Evolutionary conservation across 2,797 vertebrate genomes (phyloP).

Genomic region (Thripadectes ignobilis): DNA sequence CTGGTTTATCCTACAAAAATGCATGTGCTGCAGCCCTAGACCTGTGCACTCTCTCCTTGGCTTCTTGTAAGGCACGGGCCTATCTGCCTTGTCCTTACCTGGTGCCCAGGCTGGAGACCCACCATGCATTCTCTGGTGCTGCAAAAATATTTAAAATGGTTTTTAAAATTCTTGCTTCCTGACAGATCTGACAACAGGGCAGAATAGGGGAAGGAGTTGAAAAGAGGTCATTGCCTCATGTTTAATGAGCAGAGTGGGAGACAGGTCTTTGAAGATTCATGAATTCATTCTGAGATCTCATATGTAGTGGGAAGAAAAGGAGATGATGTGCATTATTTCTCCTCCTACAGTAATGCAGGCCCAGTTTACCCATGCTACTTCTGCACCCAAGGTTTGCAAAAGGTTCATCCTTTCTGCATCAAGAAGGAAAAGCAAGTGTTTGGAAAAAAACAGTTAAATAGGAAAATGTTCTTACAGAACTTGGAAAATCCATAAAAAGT

Average conservation of each 20-base stretch:
- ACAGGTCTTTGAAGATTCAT: neutral
- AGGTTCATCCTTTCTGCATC: neutral
- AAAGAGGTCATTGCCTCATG: neutral
- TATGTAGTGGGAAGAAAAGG: neutral
- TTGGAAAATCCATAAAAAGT: neutral
- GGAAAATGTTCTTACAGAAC: neutral
- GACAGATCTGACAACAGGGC: neutral
- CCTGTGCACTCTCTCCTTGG: neutral
- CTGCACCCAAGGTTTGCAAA: neutral
- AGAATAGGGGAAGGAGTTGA: neutral
- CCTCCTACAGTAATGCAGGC: neutral
- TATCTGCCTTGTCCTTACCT: neutral
- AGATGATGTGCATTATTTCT: neutral
- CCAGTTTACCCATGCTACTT: neutral
- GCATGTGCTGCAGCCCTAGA: neutral
- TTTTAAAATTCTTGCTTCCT: neutral
- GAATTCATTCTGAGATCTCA: neutral
- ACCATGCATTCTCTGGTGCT: neutral
- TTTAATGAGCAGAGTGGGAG: neutral
- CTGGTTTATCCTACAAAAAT: neutral
- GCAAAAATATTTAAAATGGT: neutral
- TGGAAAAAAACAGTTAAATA: constrained; percentile 28
- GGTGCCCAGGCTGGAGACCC: neutral
- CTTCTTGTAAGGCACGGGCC: neutral
- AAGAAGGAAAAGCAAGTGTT: constrained; percentile 45